Evolutionary conservation across 2,797 vertebrate genomes (phyloP).

Genomic region (Rhynchotus rufescens): DNA sequence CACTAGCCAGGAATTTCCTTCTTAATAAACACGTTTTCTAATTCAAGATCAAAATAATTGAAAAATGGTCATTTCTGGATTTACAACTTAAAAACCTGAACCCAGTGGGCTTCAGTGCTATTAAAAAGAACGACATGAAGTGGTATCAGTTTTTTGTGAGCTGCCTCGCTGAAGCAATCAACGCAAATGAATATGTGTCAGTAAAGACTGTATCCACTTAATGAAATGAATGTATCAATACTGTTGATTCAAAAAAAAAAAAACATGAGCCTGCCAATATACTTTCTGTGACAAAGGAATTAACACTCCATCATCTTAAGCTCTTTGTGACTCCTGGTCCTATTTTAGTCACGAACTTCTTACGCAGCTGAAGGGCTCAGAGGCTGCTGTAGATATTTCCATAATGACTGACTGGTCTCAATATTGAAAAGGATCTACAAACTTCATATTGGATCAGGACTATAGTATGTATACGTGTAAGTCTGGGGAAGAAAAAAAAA

Average conservation of each 20-base stretch:
- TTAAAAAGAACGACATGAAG: not conserved
- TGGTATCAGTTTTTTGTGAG: not conserved
- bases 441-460: not conserved
- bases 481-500: not conserved
- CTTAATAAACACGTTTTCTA: not conserved
- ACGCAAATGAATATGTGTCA: not conserved
- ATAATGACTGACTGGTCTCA: not conserved
- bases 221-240: conserved; percentile 11
- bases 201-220: conserved; percentile 12
- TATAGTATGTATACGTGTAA: accelerated
- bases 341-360: not conserved
- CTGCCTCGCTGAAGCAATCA: not conserved
- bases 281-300: not conserved
- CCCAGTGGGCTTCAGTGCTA: not conserved
- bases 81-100: not conserved
- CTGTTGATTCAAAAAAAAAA: conserved; percentile 15
- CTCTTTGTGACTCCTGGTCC: not conserved
- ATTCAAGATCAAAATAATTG: not conserved
- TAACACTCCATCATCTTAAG: not conserved
- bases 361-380: not conserved
- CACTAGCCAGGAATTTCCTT: not conserved
- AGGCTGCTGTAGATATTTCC: not conserved
- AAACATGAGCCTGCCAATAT: not conserved
- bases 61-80: not conserved
- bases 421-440: not conserved